These are phyloP conservation scores for Podabrus alpinus DNA, from an alignment of 2,888 invertebrate species.

Conservation along the genomic window DNA sequence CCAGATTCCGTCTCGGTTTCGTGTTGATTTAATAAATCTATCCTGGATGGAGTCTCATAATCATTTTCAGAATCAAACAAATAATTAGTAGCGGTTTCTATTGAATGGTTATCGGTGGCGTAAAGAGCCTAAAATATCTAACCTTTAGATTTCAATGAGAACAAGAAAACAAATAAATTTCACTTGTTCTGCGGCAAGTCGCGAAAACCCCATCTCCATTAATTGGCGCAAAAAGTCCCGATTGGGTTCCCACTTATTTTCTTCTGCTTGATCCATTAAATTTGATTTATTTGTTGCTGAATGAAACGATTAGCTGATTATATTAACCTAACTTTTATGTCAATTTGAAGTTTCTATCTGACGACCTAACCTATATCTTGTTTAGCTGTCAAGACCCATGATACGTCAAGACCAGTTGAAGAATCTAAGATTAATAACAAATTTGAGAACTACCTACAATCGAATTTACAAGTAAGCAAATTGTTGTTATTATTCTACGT, in stretches of 20 bases:
- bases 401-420: not conserved
- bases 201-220: constrained; percentile 56
- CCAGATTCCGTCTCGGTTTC: constrained; percentile 7
- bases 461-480: not conserved
- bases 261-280: constrained; percentile 29
- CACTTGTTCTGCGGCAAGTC: constrained; percentile 54
- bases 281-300: not conserved
- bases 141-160: not conserved
- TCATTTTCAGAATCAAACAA: constrained; percentile 56
- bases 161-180: not conserved
- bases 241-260: constrained; percentile 47
- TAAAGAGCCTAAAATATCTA: constrained; percentile 56
- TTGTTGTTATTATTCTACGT: not conserved
- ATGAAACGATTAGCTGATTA: not conserved
- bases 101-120: constrained; percentile 60
- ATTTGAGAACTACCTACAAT: not conserved
- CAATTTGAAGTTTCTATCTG: not conserved
- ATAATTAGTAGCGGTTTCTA: constrained; percentile 60
- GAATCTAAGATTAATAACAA: not conserved
- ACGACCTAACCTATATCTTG: not conserved
- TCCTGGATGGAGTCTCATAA: constrained; percentile 29
- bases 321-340: not conserved
- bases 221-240: constrained; percentile 50
- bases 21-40: constrained; percentile 18
- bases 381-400: not conserved